Evolutionary conservation across 2,797 vertebrate genomes (phyloP), one percentile per base, ranked within the genome.

Genomic region (Streptopelia turtur): DNA sequence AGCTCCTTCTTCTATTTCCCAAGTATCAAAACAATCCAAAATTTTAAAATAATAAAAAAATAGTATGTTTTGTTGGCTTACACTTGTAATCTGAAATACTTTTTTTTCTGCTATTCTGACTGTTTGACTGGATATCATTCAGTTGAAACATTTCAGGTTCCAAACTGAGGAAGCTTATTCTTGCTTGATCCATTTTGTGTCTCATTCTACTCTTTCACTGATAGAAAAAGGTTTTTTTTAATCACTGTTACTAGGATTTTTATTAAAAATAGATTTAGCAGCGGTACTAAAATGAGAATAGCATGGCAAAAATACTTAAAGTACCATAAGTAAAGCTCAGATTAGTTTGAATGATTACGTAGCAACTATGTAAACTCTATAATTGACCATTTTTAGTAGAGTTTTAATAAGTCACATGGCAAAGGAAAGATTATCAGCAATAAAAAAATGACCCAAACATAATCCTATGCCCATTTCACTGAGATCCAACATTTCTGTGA

Each of bases 361-460:
- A 15, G 8, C 6, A 82, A 49, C 7, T 30, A 3, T n/a, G 2
- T 33, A 64, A 78, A 70, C 9, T 83, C 11, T 13, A 11, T 16
- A 57, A 33, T 0, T 43, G 5, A 53, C 43, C 0, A 5, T 30
- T 52, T 66, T 89, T 74, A 28, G 5, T 47, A 50, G 0, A 23
- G 23, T 72, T 87, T 94, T 43, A 9, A 24, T 60, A 55, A 27
- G 47, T 61, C 8, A 20, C 6, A 30, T 35, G 53, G 2, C 6
- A 85, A 52, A 83, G 4, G 6, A 11, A 78, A 43, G 6, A 28
- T 37, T 43, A 49, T 43, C 45, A 57, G 5, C 6, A 68, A 6
- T 50, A 66, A 64, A 82, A 63, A 45, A 59, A 41, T n/a, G 17
- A 35, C 13, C 16, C 5, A 25, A 43, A 59, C 8, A 17, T 6